phyloP scores from a whole-genome alignment of 2,888 invertebrate genomes.

The Hecatera dysodea region DNA sequence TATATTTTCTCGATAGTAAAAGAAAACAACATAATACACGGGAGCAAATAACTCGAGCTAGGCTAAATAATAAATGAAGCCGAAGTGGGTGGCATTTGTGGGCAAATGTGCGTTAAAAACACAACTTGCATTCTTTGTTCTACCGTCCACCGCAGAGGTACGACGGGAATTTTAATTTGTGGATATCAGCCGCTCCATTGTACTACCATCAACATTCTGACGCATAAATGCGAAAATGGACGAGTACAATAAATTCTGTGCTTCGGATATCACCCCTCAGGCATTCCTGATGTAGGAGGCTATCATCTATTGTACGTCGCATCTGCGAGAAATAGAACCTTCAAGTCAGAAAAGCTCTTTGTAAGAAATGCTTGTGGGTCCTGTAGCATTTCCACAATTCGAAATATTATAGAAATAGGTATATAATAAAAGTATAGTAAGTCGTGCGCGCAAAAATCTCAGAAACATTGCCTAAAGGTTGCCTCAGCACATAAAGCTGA shows the following conservation, averaged over 20 bases:
- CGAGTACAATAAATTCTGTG: conserved; percentile 41
- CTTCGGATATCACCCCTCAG: conserved; percentile 41
- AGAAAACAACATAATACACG: conserved; percentile 24
- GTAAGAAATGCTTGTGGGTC: conserved; percentile 12
- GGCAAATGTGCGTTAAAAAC: conserved; percentile 62
- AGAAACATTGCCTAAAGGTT: conserved; percentile 36
- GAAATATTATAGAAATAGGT: conserved; percentile 33
- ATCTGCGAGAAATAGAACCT: conserved; percentile 13
- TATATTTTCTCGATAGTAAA: conserved; percentile 3
- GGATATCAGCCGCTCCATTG: conserved; percentile 61
- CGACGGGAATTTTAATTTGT: conserved; percentile 71
- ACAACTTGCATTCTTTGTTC: conserved; percentile 67
- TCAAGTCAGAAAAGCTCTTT: conserved; percentile 8
- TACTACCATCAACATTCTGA: conserved; percentile 60
- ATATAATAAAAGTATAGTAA: conserved; percentile 38
- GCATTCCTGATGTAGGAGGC: conserved; percentile 30
- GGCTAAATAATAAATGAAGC: conserved; percentile 47
- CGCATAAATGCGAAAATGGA: conserved; percentile 50
- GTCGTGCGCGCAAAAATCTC: conserved; percentile 29
- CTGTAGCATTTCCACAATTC: neutral
- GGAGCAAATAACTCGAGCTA: conserved; percentile 40
- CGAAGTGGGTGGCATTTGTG: conserved; percentile 55
- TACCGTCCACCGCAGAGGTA: conserved; percentile 44
- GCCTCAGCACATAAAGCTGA: conserved; percentile 40
- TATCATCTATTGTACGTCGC: conserved; percentile 12